Base-by-base conservation (phyloP, 2,797 vertebrate species). In the Anas capensis region DNA sequence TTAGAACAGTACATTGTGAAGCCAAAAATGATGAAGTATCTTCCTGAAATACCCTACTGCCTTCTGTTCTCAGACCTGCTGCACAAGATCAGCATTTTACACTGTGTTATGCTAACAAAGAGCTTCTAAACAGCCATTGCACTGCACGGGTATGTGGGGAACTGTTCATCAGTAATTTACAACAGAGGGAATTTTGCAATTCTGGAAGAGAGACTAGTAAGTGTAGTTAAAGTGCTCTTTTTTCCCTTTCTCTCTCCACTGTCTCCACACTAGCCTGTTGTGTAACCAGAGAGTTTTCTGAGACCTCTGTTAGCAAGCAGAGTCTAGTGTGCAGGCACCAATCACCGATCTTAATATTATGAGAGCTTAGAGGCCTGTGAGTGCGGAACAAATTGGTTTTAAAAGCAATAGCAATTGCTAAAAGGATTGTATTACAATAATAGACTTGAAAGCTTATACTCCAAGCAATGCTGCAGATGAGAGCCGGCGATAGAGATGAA, bases 321-420 rank as follows among this genome's bases (percentile, higher is more conserved):
- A 82, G 36, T 69, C 88, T 51, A 69, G 40, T 33, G 31, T 82
- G 34, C 62, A 60, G 68, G 66, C 83, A 86, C n/a, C 64, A 73
- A 11, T n/a, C 83, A 88, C n/a, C 38, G 62, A 11, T n/a, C 62
- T 27, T 56, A 82, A 27, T 65, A 66, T 94, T 82, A 88, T 64
- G 60, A 53, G 86, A 68, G 48, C 85, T 95, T 48, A 82, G 88
- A 90, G 93, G 66, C 38, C 58, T 89, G 86, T 82, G 73, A 92
- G 21, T 13, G 31, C 1, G 2, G 73, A 96, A 90, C 85, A 86
- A 92, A 84, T 84, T 88, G 34, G 56, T 86, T 94, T 88, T 70
- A 88, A 95, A 95, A 94, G 66, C 62, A 88, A 82, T 60, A 82
- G 51, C 42, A 56, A 76, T 92, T 84, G 51, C 79, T 93, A 13